A percentile compares a stretch with the other conserved stretches of the same genome.
Conservation (phyloP, 2,888 invertebrate genomes). For the Drosophila koepferae region DNA sequence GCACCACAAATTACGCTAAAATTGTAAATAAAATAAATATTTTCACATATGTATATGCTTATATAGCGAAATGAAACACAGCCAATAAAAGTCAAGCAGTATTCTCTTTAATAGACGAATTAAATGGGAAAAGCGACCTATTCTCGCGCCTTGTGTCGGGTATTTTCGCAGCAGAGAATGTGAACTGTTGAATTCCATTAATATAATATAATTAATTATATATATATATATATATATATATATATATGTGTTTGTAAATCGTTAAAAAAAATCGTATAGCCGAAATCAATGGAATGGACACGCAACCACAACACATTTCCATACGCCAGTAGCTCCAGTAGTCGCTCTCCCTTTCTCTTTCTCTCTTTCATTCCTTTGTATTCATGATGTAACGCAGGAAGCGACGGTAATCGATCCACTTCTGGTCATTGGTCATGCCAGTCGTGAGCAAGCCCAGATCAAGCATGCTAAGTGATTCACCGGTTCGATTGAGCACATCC, state of each 20-base stretch:
- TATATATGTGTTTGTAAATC: not conserved
- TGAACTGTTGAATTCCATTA: not conserved
- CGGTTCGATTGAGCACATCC: slow-evolving; percentile 16
- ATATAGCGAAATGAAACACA: not conserved
- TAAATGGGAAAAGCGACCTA: not conserved
- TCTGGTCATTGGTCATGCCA: slow-evolving; percentile 8
- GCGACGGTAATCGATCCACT: slow-evolving; percentile 20
- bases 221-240: not conserved
- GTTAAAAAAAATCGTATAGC: not conserved
- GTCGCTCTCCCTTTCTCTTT: not conserved
- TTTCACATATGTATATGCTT: not conserved
- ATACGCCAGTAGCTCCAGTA: no score
- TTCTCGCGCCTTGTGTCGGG: not conserved
- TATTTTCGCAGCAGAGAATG: not conserved
- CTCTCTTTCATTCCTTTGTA: not conserved
- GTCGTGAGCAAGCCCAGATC: slow-evolving; percentile 8
- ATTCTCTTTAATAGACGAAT: slow-evolving; percentile 6
- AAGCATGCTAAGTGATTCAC: not conserved
- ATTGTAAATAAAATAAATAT: not conserved
- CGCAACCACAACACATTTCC: not conserved
- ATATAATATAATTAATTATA: not conserved
- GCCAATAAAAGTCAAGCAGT: not conserved
- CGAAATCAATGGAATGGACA: not conserved
- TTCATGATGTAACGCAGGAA: slow-evolving; percentile 45
- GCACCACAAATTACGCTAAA: not conserved